Evolutionary conservation across 2,113 vertebrate species (phyloP).

Genomic region (Pantherophis guttatus): DNA sequence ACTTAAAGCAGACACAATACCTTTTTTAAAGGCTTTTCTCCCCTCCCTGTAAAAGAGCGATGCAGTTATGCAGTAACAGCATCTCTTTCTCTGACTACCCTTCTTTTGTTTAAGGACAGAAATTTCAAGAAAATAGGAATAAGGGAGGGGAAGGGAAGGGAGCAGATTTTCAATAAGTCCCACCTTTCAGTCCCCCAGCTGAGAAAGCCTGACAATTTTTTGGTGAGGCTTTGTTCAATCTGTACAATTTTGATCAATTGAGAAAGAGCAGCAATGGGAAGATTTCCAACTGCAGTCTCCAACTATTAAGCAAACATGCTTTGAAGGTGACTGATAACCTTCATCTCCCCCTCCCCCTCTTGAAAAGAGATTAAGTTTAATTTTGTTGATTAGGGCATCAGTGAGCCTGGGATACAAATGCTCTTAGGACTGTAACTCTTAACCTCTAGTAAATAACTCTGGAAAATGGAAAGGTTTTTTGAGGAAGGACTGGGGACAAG

Average conservation of each 20-base stretch:
- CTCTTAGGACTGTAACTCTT: constrained; percentile 12
- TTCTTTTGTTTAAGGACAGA: constrained; percentile 56
- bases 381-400: neutral
- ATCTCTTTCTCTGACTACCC: neutral
- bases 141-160: neutral
- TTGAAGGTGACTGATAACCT: neutral
- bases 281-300: constrained; percentile 20
- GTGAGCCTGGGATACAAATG: neutral
- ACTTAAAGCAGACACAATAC: neutral
- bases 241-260: constrained; percentile 26
- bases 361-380: neutral
- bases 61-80: neutral
- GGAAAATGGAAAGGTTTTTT: constrained; percentile 30
- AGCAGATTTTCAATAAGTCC: constrained; percentile 5
- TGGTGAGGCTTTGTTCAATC: neutral
- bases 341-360: neutral
- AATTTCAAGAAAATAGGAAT: constrained; percentile 40
- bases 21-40: neutral
- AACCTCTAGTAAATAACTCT: constrained; percentile 36
- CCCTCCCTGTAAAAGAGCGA: too few relatives aligned
- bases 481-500: neutral
- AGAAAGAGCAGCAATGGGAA: constrained; percentile 1
- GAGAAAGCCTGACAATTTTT: neutral
- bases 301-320: neutral
- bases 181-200: neutral